Percentiles rank a stretch among this genome's conserved stretches.
Conservation (phyloP, 2,888 invertebrate species). For the Andrena hattorfiana region DNA sequence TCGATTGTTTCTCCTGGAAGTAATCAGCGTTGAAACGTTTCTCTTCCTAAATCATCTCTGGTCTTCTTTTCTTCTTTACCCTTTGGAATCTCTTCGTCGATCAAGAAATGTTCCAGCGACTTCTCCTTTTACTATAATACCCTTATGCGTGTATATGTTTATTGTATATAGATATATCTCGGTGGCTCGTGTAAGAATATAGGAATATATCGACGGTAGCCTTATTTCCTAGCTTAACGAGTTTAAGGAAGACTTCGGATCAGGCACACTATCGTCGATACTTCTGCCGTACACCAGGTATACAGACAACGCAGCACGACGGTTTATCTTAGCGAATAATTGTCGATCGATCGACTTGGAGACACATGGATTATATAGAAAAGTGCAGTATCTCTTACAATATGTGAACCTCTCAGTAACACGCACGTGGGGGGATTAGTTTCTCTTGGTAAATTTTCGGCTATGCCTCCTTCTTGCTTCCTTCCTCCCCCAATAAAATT, state of each 20-base stretch:
- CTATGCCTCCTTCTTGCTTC: not conserved
- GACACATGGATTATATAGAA: conserved; percentile 73
- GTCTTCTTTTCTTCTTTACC: not conserved
- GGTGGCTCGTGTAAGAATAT: conserved; percentile 63
- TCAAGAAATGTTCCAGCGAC: not conserved
- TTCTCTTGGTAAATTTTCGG: conserved; percentile 6
- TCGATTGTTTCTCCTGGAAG: conserved; percentile 38
- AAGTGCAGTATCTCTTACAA: conserved; percentile 4
- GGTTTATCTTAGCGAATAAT: conserved; percentile 47
- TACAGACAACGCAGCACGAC: conserved; percentile 31
- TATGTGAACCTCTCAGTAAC: conserved; percentile 12
- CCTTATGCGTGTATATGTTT: conserved; percentile 14
- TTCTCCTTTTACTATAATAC: not conserved
- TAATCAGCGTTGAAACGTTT: conserved; percentile 32
- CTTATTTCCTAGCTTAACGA: conserved; percentile 44
- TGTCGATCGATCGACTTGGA: conserved; percentile 60
- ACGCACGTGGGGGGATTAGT: conserved; percentile 51
- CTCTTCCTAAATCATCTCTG: conserved; percentile 2
- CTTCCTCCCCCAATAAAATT: not conserved
- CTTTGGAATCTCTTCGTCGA: conserved; percentile 13
- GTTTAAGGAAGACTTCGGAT: conserved; percentile 81
- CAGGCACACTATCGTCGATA: conserved; percentile 78
- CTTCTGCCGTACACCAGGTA: conserved; percentile 3
- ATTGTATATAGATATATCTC: conserved; percentile 19
- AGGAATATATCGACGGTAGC: conserved; percentile 43